Evolutionary conservation across 2,113 vertebrate genomes (phyloP).

Genomic region (Solea solea): DNA sequence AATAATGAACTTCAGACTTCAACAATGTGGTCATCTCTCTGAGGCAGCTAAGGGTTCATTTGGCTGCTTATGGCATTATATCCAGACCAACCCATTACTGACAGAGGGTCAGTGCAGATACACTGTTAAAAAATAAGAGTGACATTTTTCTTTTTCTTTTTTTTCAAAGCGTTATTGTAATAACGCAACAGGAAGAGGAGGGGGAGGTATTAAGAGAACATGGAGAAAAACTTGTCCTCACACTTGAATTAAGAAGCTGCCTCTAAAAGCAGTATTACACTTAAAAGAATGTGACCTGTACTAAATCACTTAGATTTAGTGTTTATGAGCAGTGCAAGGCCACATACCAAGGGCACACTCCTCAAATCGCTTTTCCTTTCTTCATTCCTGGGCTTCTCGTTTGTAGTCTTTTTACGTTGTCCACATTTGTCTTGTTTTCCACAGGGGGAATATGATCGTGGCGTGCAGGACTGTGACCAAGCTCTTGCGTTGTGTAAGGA

Average conservation of each 20-base stretch:
- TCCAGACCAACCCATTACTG: too few relatives aligned
- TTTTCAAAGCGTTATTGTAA: too few relatives aligned
- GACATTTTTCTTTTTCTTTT: too few relatives aligned
- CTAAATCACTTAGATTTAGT: slow-evolving; percentile 10
- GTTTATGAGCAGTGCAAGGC: slow-evolving; percentile 5
- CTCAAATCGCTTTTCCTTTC: neutral
- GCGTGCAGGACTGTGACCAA: slow-evolving; percentile 87
- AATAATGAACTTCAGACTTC: too few relatives aligned
- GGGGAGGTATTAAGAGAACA: neutral
- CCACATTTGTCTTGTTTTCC: neutral
- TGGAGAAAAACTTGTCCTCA: too few relatives aligned
- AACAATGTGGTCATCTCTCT: too few relatives aligned
- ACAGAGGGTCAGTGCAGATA: too few relatives aligned
- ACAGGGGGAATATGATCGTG: slow-evolving; percentile 86
- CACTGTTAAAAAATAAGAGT: too few relatives aligned
- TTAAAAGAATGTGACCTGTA: slow-evolving; percentile 1
- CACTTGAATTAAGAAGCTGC: neutral
- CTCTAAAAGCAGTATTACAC: neutral
- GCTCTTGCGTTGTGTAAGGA: slow-evolving; percentile 84
- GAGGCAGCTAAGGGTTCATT: too few relatives aligned
- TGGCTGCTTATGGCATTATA: too few relatives aligned
- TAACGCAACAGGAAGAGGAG: neutral
- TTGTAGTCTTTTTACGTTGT: neutral
- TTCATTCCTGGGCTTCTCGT: too few relatives aligned
- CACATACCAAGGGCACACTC: neutral